phyloP scores from a whole-genome alignment of 2,113 vertebrate genomes.

The Pelodiscus sinensis region DNA sequence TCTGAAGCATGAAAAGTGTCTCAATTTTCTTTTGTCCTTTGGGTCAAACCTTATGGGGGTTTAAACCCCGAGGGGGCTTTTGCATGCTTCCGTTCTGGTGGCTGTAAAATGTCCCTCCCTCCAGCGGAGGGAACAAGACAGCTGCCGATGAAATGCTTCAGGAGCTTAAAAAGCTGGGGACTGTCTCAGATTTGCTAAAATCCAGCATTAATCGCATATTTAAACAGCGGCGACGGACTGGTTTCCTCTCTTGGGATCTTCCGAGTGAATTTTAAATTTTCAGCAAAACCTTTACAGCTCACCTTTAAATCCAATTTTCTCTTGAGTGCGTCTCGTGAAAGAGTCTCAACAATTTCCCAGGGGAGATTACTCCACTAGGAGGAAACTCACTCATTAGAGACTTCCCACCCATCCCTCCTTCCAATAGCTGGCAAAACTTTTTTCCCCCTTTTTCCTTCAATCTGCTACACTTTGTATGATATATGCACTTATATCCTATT shows the following conservation, averaged over 20 bases:
- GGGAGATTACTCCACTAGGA: not conserved
- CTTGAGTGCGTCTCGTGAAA: not conserved
- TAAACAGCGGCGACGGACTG: not conserved
- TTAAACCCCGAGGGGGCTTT: not conserved
- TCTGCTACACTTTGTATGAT: not conserved
- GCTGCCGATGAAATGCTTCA: not conserved
- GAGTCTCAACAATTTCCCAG: not conserved
- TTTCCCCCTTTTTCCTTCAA: not conserved
- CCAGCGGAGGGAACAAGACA: not conserved
- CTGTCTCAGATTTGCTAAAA: not conserved
- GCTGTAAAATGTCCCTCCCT: not conserved
- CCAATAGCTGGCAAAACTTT: not conserved
- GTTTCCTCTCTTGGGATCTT: not conserved
- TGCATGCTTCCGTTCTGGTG: not conserved
- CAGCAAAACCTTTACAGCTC: conserved; percentile 5
- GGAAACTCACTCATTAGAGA: not conserved
- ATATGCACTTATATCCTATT: not conserved
- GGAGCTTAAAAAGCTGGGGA: not conserved
- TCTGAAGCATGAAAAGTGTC: not conserved
- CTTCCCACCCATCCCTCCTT: not conserved
- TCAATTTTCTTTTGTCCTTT: not conserved
- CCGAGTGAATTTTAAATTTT: conserved; percentile 28
- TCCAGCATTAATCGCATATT: not conserved
- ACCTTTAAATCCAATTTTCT: conserved; percentile 29
- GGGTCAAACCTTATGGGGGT: not conserved